Evolutionary conservation across 2,113 vertebrate genomes (phyloP).

Genomic region (Alaudala cheleensis): DNA sequence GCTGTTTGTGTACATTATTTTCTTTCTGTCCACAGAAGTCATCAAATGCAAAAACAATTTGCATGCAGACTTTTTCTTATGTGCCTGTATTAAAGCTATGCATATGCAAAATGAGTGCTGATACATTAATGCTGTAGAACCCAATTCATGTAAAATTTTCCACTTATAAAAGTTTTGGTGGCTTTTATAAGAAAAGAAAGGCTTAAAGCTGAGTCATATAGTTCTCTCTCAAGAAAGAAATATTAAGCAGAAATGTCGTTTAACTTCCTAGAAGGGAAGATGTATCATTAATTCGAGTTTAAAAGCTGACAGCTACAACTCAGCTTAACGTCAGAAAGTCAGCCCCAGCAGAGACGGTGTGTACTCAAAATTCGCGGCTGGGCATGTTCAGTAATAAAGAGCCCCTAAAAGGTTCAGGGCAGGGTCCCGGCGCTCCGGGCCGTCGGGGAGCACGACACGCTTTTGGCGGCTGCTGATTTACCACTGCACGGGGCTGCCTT

Average conservation of each 20-base stretch:
- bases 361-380: neutral
- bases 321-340: neutral
- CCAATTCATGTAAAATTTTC: neutral
- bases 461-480: neutral
- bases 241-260: neutral
- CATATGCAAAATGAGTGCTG: neutral
- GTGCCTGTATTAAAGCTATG: neutral
- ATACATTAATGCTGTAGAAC: neutral
- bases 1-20: neutral
- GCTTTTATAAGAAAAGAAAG: neutral
- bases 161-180: neutral
- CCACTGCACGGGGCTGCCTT: fast-evolving
- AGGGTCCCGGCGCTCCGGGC: neutral
- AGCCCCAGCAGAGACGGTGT: neutral
- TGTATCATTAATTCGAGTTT: neutral
- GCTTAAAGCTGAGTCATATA: neutral
- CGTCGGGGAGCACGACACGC: fast-evolving
- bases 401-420: neutral
- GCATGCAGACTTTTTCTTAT: neutral
- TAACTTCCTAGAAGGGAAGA: neutral
- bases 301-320: neutral
- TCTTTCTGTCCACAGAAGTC: slow-evolving; percentile 30
- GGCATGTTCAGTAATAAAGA: neutral
- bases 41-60: slow-evolving; percentile 4
- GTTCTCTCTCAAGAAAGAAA: neutral